Base-by-base conservation (phyloP, 2,797 vertebrate genomes). In the Crenichthys baileyi region DNA sequence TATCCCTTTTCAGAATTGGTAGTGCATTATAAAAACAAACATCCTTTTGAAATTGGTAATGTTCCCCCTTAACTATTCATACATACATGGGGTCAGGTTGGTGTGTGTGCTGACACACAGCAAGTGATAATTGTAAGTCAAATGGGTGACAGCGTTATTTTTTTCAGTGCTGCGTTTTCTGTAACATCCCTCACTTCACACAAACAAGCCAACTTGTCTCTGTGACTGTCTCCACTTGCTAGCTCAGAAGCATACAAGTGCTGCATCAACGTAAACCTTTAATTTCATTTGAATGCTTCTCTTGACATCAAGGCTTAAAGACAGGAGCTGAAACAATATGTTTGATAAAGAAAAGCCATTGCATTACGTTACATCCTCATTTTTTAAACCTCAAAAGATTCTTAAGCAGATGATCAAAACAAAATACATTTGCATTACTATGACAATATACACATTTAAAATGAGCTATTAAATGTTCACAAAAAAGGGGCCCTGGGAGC, bases 121-220 rank as follows among this genome's bases (percentile, higher is more conserved):
- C 26, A 61, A 61, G 26, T 12, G 6, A 36, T 63, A 16, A 39
- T 5, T 4, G 1, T 11, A 20, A 39, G 31, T 41, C 18, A 65
- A 31, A 67, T 24, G 36, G 36, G 36, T 67, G 63, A 22, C 63
- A 41, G 39, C 65, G 1, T 41, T 67, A 41, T 44, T 67, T 65
- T 13, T 36, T 36, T 22, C 20, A 8, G 60, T 36, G 60, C 7
- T 65, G 20, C 39, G 1, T 44, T 24, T 41, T 44, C 22, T 67
- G 65, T 24, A 67, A 39, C 63, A 67, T 39, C 31, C 63, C 63
- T 67, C 63, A 67, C 63, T 41, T 67, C 20, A 11, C 63, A 67
- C 63, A 67, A 18, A 36, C 60, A 63, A 20, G 31, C 29, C 61
- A 22, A 65, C 31, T 65, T 9, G 61, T 39, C 31, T 39, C 61